These are phyloP conservation scores for Spinus pinus DNA, from an alignment of 2,797 vertebrate species.

Conservation along the genomic window DNA sequence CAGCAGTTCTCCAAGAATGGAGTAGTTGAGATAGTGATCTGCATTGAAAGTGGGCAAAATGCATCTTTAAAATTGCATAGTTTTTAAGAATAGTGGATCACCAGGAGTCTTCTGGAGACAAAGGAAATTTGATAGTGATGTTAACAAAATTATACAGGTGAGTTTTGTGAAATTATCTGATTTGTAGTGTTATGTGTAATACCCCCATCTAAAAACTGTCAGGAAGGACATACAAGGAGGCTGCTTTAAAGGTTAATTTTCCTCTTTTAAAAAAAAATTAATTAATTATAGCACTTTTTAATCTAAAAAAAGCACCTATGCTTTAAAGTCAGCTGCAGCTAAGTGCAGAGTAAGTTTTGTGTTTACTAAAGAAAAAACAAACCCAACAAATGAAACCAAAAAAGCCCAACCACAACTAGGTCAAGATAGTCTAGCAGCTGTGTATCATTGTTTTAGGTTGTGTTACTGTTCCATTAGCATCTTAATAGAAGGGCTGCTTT, in stretches of 20 bases:
- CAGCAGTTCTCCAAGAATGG: neutral
- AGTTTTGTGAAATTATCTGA: neutral
- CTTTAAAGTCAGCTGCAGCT: neutral
- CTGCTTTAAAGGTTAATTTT: neutral
- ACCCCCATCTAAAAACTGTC: neutral
- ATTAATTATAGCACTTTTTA: neutral
- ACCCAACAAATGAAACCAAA: neutral
- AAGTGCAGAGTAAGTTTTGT: neutral
- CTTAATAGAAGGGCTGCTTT: neutral
- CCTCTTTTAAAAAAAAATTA: neutral
- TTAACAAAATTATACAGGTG: neutral
- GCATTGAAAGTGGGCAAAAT: neutral
- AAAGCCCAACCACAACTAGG: neutral
- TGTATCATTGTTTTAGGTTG: neutral
- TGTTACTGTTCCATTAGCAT: neutral
- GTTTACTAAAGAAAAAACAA: neutral
- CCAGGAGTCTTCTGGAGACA: neutral
- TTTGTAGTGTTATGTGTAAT: neutral
- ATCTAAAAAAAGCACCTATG: fast-evolving
- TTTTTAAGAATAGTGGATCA: neutral
- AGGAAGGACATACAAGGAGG: neutral
- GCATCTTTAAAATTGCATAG: neutral
- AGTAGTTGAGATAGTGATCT: neutral
- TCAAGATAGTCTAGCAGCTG: neutral
- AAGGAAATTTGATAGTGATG: neutral